These are phyloP conservation scores for Chouioia cunea DNA, from an alignment of 2,888 invertebrate genomes.

Conservation along the genomic window DNA sequence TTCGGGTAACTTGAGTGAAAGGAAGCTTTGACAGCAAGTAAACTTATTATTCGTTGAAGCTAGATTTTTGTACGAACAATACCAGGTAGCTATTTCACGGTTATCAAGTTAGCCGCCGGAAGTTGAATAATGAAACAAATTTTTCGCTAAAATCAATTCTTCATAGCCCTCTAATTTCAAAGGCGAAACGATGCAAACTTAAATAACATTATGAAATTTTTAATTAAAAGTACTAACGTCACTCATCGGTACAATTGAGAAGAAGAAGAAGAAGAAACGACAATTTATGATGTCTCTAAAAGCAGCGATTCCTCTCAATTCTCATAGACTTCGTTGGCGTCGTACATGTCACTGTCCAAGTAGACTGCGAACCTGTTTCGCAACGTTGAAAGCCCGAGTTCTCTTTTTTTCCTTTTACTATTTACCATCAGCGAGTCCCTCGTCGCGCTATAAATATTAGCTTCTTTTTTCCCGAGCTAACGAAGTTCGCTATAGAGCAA, in stretches of 20 bases:
- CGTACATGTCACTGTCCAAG: constrained; percentile 46
- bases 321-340: constrained; percentile 31
- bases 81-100: too few relatives aligned
- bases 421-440: constrained; percentile 19
- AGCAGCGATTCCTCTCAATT: not conserved
- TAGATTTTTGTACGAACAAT: constrained; percentile 3
- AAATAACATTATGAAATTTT: too few relatives aligned
- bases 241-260: too few relatives aligned
- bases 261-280: too few relatives aligned
- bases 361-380: constrained; percentile 28
- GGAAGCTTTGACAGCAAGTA: too few relatives aligned
- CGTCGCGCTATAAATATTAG: constrained; percentile 25
- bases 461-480: constrained; percentile 49
- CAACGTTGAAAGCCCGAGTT: not conserved
- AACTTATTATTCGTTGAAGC: not conserved
- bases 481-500: constrained; percentile 24
- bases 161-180: too few relatives aligned
- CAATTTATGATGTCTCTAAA: not conserved
- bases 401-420: not conserved
- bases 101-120: too few relatives aligned
- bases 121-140: too few relatives aligned
- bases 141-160: too few relatives aligned
- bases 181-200: too few relatives aligned
- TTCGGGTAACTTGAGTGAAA: too few relatives aligned
- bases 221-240: too few relatives aligned